Percentiles rank a stretch among this genome's conserved stretches.
Conservation (phyloP, 2,888 invertebrate species). For the Orthosia incerta region DNA sequence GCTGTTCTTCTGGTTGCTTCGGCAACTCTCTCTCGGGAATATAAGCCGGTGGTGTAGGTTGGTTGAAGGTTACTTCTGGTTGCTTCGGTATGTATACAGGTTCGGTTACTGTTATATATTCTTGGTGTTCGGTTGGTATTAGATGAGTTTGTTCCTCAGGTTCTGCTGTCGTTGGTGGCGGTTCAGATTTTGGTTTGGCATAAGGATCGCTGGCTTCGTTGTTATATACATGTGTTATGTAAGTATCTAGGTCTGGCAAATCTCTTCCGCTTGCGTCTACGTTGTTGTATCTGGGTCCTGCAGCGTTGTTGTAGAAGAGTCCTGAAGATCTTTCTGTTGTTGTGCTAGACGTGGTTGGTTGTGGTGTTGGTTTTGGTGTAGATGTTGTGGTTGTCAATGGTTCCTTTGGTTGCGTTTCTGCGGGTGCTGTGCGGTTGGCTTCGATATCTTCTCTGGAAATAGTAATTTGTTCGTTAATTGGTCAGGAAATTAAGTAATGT, state of each 20-base stretch:
- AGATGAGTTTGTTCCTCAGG: constrained; percentile 40
- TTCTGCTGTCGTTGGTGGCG: constrained; percentile 25
- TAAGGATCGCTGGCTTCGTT: constrained; percentile 4
- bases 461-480: neutral
- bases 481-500: no score
- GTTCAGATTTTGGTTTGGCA: constrained; percentile 21
- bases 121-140: constrained; percentile 30
- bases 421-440: constrained; percentile 53
- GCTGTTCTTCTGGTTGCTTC: constrained; percentile 23
- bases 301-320: no score
- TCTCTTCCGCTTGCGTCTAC: no score
- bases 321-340: constrained; percentile 25
- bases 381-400: constrained; percentile 55
- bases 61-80: constrained; percentile 57
- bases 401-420: constrained; percentile 40
- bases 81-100: constrained; percentile 14
- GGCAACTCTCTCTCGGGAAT: constrained; percentile 60
- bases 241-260: no score
- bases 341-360: constrained; percentile 55
- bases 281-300: no score
- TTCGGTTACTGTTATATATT: constrained; percentile 40
- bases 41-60: constrained; percentile 55
- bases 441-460: constrained; percentile 78
- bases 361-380: constrained; percentile 59
- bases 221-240: constrained; percentile 12